phyloP scores from a whole-genome alignment of 35 echinoderm and acorn worm species.

The Holothuria glaberrima region DNA sequence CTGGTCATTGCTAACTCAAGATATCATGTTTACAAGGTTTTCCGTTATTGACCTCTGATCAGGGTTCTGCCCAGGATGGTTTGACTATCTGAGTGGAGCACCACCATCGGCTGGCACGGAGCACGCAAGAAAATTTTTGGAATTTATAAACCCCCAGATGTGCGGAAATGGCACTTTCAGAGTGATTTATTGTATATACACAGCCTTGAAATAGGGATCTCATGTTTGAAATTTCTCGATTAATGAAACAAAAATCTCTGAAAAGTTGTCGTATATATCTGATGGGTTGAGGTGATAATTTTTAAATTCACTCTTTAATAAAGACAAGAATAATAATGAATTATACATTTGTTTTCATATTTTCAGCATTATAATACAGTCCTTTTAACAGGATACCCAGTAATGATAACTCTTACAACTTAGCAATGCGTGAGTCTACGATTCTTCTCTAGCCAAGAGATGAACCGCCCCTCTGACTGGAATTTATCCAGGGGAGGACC shows the following conservation, averaged over 20 bases:
- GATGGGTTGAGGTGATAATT: slow-evolving; percentile 19
- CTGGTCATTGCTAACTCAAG: too few species aligned
- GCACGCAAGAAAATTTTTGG: not conserved
- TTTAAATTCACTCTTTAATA: slow-evolving; percentile 18
- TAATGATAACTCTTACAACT: slow-evolving; percentile 11
- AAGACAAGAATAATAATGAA: slow-evolving; percentile 35
- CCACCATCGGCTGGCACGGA: slow-evolving; percentile 18
- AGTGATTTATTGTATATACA: not conserved
- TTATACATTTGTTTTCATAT: not conserved
- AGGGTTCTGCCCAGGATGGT: not conserved
- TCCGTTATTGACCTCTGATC: too few species aligned
- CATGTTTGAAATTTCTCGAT: slow-evolving; percentile 8
- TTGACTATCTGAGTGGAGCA: not conserved
- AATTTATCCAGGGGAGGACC: slow-evolving; percentile 50
- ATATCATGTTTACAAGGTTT: too few species aligned
- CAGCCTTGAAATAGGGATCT: slow-evolving; percentile 1
- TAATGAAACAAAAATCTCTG: not conserved
- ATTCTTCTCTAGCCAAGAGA: slow-evolving; percentile 58
- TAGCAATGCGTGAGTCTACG: slow-evolving; percentile 41
- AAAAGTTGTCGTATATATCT: not conserved
- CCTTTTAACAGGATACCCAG: not conserved
- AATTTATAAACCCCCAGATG: not conserved
- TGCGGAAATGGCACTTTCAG: not conserved
- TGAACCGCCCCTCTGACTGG: slow-evolving; percentile 25
- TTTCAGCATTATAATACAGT: slow-evolving; percentile 20